Conservation (phyloP, 2,888 invertebrate genomes). For the Melolontha melolontha region DNA sequence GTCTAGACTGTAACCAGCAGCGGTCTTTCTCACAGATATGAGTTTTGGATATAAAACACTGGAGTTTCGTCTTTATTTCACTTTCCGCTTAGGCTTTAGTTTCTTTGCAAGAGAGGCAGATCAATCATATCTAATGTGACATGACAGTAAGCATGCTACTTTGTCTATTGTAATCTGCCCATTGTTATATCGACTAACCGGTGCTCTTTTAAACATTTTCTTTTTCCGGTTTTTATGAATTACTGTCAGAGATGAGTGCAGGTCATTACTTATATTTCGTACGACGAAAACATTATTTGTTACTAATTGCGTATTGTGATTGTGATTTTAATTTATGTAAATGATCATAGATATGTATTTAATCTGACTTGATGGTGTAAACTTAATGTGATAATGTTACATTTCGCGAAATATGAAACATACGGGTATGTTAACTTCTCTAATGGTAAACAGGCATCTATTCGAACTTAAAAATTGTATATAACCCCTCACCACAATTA, state of each 20-base stretch:
- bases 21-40: conserved; percentile 60
- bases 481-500: too few relatives aligned
- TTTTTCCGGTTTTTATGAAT: conserved; percentile 59
- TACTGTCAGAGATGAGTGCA: conserved; percentile 50
- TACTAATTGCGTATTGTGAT: conserved; percentile 26
- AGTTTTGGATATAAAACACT: conserved; percentile 41
- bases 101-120: conserved; percentile 50
- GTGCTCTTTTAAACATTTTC: conserved; percentile 59
- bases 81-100: background rate
- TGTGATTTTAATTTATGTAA: background rate
- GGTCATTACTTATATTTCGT: conserved; percentile 43
- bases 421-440: too few relatives aligned
- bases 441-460: too few relatives aligned
- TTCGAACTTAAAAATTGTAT: too few relatives aligned
- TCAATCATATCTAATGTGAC: conserved; percentile 67
- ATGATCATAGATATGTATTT: background rate
- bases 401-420: too few relatives aligned
- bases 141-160: conserved; percentile 66
- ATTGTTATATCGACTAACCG: conserved; percentile 62
- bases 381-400: too few relatives aligned
- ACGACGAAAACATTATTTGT: conserved; percentile 7
- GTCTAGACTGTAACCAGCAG: conserved; percentile 53
- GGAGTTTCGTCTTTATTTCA: conserved; percentile 41
- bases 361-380: background rate
- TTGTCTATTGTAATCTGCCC: conserved; percentile 66